These are phyloP conservation scores for Eonycteris spelaea DNA, from an alignment of 2,113 vertebrate genomes.

Conservation along the genomic window DNA sequence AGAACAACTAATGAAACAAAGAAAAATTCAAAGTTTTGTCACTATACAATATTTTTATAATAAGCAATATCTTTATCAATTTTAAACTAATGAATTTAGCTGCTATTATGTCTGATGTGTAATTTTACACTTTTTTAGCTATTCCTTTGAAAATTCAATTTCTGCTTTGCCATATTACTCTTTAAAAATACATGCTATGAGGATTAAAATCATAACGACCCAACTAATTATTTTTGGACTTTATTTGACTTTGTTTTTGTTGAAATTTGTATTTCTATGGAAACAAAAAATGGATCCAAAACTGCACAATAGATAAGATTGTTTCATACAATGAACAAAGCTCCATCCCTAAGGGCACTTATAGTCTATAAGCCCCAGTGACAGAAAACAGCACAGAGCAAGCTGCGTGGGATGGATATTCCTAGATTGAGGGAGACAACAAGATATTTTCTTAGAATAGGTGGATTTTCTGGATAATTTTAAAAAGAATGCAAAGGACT, in stretches of 20 bases:
- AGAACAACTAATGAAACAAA: constrained; percentile 3
- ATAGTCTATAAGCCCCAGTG: not conserved
- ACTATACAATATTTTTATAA: not conserved
- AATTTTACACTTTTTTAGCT: not conserved
- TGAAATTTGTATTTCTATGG: constrained; percentile 54
- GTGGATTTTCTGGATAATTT: constrained; percentile 34
- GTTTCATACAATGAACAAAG: constrained; percentile 64
- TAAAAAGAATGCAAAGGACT: constrained; percentile 20
- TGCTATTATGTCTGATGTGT: not conserved
- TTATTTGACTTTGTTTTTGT: constrained; percentile 18
- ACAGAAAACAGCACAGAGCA: not conserved
- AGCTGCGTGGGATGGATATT: not conserved
- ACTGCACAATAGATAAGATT: constrained; percentile 26
- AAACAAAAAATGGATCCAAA: constrained; percentile 13
- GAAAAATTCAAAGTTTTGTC: not conserved
- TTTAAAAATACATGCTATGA: not conserved
- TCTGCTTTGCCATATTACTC: not conserved
- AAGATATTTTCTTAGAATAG: constrained; percentile 33
- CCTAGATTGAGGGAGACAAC: not conserved
- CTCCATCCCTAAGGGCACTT: constrained; percentile 1
- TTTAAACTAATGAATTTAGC: constrained; percentile 13
- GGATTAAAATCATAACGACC: not conserved
- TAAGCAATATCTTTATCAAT: not conserved
- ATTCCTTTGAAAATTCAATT: constrained; percentile 46
- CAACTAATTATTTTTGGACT: constrained; percentile 28